phyloP scores from a whole-genome alignment of 1,140 invertebrate genomes.

The Drosophila orena region DNA sequence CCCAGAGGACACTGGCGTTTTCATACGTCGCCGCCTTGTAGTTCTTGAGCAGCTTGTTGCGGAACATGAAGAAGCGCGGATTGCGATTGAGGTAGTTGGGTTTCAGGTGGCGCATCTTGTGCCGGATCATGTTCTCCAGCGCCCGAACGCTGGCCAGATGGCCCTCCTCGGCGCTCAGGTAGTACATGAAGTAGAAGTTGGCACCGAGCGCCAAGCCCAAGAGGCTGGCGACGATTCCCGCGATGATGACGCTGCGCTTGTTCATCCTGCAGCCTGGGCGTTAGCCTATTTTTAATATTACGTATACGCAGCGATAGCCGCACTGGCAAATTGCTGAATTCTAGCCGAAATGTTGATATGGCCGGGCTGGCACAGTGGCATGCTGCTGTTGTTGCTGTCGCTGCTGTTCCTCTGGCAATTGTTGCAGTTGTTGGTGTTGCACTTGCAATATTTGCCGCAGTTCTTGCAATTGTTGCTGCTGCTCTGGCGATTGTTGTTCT shows the following conservation, averaged over 20 bases:
- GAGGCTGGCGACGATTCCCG: conserved; percentile 70
- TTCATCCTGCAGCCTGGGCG: conserved; percentile 69
- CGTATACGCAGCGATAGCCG: conserved; percentile 56
- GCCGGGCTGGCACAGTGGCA: conserved; percentile 50
- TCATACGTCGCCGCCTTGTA: conserved; percentile 73
- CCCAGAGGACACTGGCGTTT: conserved; percentile 83
- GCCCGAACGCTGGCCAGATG: conserved; percentile 73
- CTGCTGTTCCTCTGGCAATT: conserved; percentile 10
- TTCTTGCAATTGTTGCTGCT: conserved; percentile 25
- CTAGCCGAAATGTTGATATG: conserved; percentile 60
- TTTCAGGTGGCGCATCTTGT: conserved; percentile 78
- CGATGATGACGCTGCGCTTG: conserved; percentile 76
- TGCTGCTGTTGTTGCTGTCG: conserved; percentile 38
- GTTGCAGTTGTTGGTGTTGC: conserved; percentile 32
- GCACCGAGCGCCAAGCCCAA: conserved; percentile 69
- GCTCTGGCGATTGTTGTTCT: conserved; percentile 33
- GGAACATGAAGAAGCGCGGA: conserved; percentile 83
- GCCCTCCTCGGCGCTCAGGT: conserved; percentile 78
- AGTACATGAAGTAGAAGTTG: conserved; percentile 85
- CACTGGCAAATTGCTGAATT: conserved; percentile 73
- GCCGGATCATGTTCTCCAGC: conserved; percentile 72
- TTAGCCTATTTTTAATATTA: conserved; percentile 79
- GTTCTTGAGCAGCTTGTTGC: conserved; percentile 82
- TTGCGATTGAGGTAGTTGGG: conserved; percentile 83
- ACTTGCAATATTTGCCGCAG: conserved; percentile 25